Conservation (phyloP, 2,113 vertebrate genomes). For the Heterocephalus glaber region DNA sequence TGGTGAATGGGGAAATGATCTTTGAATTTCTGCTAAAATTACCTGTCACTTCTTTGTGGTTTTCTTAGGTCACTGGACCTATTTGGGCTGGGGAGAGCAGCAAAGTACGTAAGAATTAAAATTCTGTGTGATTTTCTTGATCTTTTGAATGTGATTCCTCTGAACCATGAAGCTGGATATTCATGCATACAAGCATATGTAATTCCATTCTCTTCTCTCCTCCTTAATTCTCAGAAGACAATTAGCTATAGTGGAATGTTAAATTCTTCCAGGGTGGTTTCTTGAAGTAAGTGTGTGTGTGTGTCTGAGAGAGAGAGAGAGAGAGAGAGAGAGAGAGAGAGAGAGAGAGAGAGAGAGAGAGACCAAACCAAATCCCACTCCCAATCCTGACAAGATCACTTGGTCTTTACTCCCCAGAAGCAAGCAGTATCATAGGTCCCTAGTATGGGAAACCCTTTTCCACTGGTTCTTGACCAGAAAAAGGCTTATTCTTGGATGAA, state of each 20-base stretch:
- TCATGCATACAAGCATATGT: constrained; percentile 82
- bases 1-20: constrained; percentile 61
- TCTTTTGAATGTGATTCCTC: constrained; percentile 82
- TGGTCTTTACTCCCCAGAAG: neutral
- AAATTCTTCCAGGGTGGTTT: constrained; percentile 17
- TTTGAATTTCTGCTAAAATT: constrained; percentile 82
- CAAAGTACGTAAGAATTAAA: constrained; percentile 93
- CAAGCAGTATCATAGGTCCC: neutral
- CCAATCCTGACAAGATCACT: neutral
- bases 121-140: constrained; percentile 80
- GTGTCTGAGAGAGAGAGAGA: neutral
- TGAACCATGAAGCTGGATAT: constrained; percentile 74
- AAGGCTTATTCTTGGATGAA: neutral
- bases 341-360: neutral
- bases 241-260: constrained; percentile 20
- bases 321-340: neutral
- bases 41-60: constrained; percentile 85
- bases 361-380: neutral
- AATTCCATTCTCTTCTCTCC: neutral
- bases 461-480: neutral
- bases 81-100: constrained; percentile 97
- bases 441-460: neutral
- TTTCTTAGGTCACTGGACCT: constrained; percentile 95
- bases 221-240: constrained; percentile 20
- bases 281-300: neutral